Base-by-base conservation (phyloP, 1,140 invertebrate species). In the Lepeophtheirus salmonis region DNA sequence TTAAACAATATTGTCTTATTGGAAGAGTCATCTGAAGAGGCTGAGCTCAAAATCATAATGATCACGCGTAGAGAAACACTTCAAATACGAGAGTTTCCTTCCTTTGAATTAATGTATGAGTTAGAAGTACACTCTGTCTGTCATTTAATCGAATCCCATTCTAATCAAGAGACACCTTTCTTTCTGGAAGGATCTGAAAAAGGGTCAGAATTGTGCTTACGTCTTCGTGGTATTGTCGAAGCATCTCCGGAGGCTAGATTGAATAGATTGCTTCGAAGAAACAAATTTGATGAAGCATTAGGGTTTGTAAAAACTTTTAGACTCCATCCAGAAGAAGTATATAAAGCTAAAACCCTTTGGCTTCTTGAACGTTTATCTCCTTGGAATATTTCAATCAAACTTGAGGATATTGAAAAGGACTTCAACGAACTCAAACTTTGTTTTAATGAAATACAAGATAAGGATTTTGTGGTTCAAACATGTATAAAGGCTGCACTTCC, bases 401-500 rank as follows among this genome's bases (percentile, higher is more conserved):
- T 61, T 10, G 6, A n/a, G 21, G 48, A 17, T 3, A 53, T 52
- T 13, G 48, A 62, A 13, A 23, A 63, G 2, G 49, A 50, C 13
- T 25, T 63, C 12, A 52, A 57, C 16, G 41, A 41, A 4, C 24
- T 63, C 14, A 41, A 24, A n/a, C n/a, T n/a, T n/a, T n/a, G n/a
- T n/a, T n/a, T n/a, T n/a, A n/a, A n/a, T n/a, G n/a, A n/a, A n/a
- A n/a, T n/a, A n/a, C n/a, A n/a, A 14, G 63, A 63, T 16, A 24
- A 60, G 25, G 25, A 62, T 2, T 63, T 62, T 50, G 50, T 63
- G 23, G 51, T 62, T 13, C 50, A 63, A 62, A 53, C 41, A 10
- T 63, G 63, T 41, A 49, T 62, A 53, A 63, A 63, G 50, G 62
- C 51, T 26, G 63, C 63, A 6, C 61, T 59, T 14, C 50, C 60